Base-by-base conservation (phyloP, 2,797 vertebrate genomes). In the Stomatorhinus walkeri region DNA sequence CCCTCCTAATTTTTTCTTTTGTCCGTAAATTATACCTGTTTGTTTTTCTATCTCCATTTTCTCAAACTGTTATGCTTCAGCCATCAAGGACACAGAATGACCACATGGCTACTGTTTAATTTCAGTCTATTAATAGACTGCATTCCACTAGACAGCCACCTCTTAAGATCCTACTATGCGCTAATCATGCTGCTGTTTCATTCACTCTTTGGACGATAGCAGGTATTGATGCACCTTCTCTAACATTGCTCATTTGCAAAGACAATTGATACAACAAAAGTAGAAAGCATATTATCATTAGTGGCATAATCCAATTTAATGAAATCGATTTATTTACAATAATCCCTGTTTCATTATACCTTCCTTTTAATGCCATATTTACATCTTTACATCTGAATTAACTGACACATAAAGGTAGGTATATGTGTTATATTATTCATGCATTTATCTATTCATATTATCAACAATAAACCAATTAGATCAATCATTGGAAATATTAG, bases 321-420 rank as follows among this genome's bases (percentile, higher is more conserved):
- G 16, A 9, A 5, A 43, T 19, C 10, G 72, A 79, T 19, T 7
- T 54, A 19, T 52, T 5, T 36, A 43, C 68, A 89, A 88, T 87
- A 72, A 89, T 51, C 89, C 89, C 64, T 81, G 64, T 52, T 22
- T 90, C 72, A 84, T 61, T 85, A 51, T 86, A 28, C 12, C 4
- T 19, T 49, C 56, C 81, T 51, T 88, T 48, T 89, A 90, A 88
- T 79, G 16, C 14, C 81, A 85, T 72, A 61, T 36, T 59, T 52
- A 59, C 51, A 56, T 59, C 49, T 86, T 61, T 54, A 64, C 52
- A 61, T 61, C 51, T 86, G 24, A 32, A 56, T 32, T 59, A 56
- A 87, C 0, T 16, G 85, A 19, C 19, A 22, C 10, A 43, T 28
- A 46, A 61, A 40, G 40, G 14, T 32, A 56, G 54, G 7, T 19